Conservation (phyloP, 2,888 invertebrate genomes). For the Drosophila austrosaltans region DNA sequence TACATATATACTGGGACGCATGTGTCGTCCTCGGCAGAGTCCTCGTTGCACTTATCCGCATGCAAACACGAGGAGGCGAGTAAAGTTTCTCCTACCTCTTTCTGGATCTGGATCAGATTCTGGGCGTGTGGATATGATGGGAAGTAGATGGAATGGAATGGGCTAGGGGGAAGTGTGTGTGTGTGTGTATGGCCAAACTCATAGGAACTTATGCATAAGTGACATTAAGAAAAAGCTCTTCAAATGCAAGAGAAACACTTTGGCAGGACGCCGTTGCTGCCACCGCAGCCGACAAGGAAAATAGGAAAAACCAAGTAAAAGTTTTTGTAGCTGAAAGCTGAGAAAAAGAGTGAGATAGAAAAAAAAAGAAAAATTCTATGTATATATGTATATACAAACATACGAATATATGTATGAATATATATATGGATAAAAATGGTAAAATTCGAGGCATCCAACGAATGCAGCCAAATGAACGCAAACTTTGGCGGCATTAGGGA, state of each 20-base stretch:
- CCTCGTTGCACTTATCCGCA: conserved; percentile 72
- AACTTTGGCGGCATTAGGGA: conserved; percentile 74
- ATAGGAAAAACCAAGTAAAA: conserved; percentile 63
- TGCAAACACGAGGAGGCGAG: conserved; percentile 68
- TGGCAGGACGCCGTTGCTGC: conserved; percentile 63
- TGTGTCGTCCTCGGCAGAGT: conserved; percentile 41
- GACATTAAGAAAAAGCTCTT: conserved; percentile 81
- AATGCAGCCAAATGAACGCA: conserved; percentile 71
- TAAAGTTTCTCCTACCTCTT: conserved; percentile 22
- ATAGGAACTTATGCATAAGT: conserved; percentile 80
- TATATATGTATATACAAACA: background rate
- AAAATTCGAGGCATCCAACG: conserved; percentile 40
- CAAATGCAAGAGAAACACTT: conserved; percentile 78
- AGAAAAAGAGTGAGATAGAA: conserved; percentile 29
- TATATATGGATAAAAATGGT: conserved; percentile 19
- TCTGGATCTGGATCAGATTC: conserved; percentile 34
- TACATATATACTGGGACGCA: conserved; percentile 29
- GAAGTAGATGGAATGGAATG: background rate
- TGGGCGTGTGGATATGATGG: conserved; percentile 26
- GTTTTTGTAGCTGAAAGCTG: conserved; percentile 65
- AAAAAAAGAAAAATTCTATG: conserved; percentile 21
- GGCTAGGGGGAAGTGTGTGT: conserved; percentile 3
- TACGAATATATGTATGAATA: background rate
- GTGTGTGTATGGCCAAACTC: conserved; percentile 63
- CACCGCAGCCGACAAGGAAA: conserved; percentile 48